These are phyloP conservation scores for Edolisoma coerulescens DNA, from an alignment of 2,113 vertebrate species.

Conservation along the genomic window DNA sequence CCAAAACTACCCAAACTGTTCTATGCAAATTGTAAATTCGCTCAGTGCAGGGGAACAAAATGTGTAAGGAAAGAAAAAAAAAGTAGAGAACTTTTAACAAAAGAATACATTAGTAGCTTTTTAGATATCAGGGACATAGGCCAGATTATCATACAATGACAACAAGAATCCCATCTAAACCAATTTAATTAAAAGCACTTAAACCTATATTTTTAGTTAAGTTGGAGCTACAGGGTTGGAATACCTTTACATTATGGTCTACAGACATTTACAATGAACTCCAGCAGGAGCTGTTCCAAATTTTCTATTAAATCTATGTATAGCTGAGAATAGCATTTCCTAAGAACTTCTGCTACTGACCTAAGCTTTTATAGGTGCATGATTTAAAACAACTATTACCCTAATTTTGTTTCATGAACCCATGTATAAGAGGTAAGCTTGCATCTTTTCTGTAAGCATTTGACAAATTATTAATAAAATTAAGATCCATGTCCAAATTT, in stretches of 20 bases:
- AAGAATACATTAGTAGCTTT: background rate
- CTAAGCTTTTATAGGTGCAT: background rate
- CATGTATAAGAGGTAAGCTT: background rate
- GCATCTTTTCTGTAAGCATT: background rate
- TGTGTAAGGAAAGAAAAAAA: background rate
- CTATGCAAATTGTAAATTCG: background rate
- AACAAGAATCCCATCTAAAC: background rate
- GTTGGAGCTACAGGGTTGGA: background rate
- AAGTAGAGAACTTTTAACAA: background rate
- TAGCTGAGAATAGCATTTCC: background rate
- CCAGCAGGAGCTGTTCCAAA: background rate
- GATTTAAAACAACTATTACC: background rate
- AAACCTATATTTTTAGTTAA: background rate
- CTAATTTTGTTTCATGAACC: background rate
- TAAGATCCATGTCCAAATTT: background rate
- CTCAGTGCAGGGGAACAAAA: background rate
- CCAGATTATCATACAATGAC: background rate
- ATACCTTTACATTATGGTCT: background rate
- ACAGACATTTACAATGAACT: background rate
- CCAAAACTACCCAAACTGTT: background rate
- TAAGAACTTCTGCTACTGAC: background rate
- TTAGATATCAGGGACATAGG: background rate
- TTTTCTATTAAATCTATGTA: background rate
- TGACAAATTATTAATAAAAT: background rate
- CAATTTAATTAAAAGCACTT: background rate